Conservation (phyloP, 2,113 vertebrate genomes). For the Pelodiscus sinensis region DNA sequence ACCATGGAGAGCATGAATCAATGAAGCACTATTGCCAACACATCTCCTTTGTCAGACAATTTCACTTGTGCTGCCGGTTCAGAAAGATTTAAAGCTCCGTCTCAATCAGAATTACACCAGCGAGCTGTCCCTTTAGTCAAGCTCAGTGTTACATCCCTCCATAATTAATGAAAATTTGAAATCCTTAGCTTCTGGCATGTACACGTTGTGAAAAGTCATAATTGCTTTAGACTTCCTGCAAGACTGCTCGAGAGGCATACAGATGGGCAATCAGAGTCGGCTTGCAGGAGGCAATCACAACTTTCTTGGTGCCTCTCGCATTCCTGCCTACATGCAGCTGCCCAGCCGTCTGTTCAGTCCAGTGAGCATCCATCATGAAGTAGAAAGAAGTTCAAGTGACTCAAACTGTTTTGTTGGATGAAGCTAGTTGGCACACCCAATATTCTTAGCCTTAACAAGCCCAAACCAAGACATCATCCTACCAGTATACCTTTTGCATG, state of each 20-base stretch:
- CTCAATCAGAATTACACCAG: conserved; percentile 35
- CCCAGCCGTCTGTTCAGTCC: conserved; percentile 45
- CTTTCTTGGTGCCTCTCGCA: conserved; percentile 52
- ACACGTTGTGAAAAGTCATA: accelerated
- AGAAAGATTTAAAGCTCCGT: background rate
- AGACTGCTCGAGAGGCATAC: background rate
- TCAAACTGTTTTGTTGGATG: conserved; percentile 32
- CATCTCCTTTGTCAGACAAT: conserved; percentile 38
- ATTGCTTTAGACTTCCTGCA: background rate
- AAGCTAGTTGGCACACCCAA: conserved; percentile 39
- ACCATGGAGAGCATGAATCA: conserved; percentile 46
- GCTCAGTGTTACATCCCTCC: background rate
- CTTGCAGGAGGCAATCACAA: conserved; percentile 68
- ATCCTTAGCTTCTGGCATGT: background rate
- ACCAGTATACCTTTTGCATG: conserved; percentile 19
- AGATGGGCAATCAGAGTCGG: conserved; percentile 57
- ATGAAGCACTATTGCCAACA: conserved; percentile 59
- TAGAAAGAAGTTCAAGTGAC: conserved; percentile 48
- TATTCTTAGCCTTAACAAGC: conserved; percentile 33
- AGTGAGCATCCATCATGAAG: conserved; percentile 44
- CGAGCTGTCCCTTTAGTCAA: background rate
- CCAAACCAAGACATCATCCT: background rate
- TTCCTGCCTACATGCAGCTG: conserved; percentile 65
- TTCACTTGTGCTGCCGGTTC: background rate
- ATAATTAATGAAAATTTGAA: background rate